Evolutionary conservation across 2,797 vertebrate species (phyloP), one percentile per base, ranked within the genome.

Genomic region (Lepilemur septentrionalis): DNA sequence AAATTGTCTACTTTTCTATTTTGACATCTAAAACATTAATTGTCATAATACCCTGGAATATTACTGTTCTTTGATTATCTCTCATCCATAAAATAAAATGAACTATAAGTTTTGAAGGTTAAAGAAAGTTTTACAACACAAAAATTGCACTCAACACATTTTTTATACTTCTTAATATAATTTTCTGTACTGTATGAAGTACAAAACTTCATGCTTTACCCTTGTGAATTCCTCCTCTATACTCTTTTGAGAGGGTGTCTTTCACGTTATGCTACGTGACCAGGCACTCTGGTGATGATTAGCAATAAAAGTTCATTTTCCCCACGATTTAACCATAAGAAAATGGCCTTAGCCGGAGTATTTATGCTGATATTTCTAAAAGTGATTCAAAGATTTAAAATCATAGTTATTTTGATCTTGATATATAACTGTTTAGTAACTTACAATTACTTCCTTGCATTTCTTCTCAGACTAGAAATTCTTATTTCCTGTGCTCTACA

Each of bases 331-430:
- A 52, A 75, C 28, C 59, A 67, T 3, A 89, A 23, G 22, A 86
- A 50, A 80, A 85, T 43, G 35, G 25, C 20, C 38, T 72, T 57
- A 23, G 15, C 7, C 90, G 63, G 50, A 41, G 69, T 52, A 83
- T 78, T 75, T 38, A 93, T 70, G 28, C 4, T 91, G 41, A 32
- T 67, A 86, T 86, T 92, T 79, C 10, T 61, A 91, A 73, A 52
- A 80, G 22, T 28, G 30, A 94, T 84, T 93, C 75, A 75, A 96
- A 59, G 43, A 72, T 46, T 91, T 89, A 94, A 93, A 91, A 76
- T 79, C 13, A 17, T 17, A 82, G 38, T 48, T 72, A 76, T 57
- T 96, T 94, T 85, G 35, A 95, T 78, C 69, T 73, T 89, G 17
- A 75, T 8, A 75, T 61, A 55, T n/a, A 91, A 76, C 55, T 90